Evolutionary conservation across 2,797 vertebrate genomes (phyloP), one percentile per base, ranked within the genome.

Genomic region (Pristis pectinata): DNA sequence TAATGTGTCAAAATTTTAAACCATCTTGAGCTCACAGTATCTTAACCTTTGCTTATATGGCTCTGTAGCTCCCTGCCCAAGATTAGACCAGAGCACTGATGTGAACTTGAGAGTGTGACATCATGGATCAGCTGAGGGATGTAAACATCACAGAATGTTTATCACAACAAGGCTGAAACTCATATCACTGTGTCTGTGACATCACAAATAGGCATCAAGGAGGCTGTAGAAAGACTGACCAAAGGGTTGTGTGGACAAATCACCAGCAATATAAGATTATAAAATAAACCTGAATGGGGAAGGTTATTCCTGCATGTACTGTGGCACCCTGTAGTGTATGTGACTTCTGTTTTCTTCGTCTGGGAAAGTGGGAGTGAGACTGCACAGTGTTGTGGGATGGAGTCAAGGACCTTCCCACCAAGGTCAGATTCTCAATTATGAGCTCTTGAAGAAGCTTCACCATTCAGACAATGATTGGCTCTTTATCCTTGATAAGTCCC

Each of bases 101-200:
- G n/a, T 41, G 91, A 24, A 93, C 61, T 27, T 41, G 59, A 91
- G 34, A 93, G n/a, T 72, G n/a, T 91, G 64, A 76, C 92, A 94
- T 76, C 44, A 94, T 24, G 44, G 41, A 41, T 41, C 70, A 41
- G 17, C 92, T 41, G 44, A 30, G 6, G 92, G 92, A 74, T 49
- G 70, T 24, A 91, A 91, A 67, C 61, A 67, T 91, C 67, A 94
- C 92, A 94, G 72, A 72, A 94, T 74, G 70, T 74, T 27, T 9
- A 61, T 67, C 87, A 91, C 61, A 1, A 8, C 59, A 91, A 67
- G 34, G 37, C 87, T 89, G 56, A 61, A 91, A 91, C 59, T 9
- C 37, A 24, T 37, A 37, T 91, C 59, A 91, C 61, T 27, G 37
- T 61, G 59, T 64, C 34, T 89, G 8, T 67, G 61, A 91, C 61